Evolutionary conservation across 2,888 invertebrate genomes (phyloP).

Genomic region (Nephrotoma appendiculata): DNA sequence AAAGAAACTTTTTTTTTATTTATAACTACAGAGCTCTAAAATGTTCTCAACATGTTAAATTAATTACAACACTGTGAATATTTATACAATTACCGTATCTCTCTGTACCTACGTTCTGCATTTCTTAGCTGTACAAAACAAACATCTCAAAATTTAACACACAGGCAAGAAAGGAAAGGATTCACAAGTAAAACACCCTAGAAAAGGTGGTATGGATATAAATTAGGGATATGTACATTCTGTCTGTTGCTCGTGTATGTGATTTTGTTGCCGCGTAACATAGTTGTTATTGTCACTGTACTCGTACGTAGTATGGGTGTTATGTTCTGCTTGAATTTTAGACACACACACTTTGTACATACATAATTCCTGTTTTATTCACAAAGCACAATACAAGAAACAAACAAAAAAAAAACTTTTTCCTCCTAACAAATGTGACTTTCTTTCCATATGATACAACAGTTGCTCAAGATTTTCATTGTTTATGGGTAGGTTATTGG

Average conservation of each 20-base stretch:
- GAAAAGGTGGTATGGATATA: not conserved
- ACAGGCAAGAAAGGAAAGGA: not conserved
- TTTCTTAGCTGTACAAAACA: not conserved
- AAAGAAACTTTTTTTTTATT: not conserved
- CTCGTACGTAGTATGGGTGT: not conserved
- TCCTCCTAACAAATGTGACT: not conserved
- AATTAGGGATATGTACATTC: not conserved
- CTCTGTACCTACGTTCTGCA: not conserved
- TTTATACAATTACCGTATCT: not conserved
- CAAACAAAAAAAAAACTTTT: not conserved
- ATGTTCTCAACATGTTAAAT: not conserved
- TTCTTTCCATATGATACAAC: not conserved
- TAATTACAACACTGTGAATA: not conserved
- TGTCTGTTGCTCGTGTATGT: not conserved
- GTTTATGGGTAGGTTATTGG: not conserved
- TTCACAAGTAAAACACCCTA: not conserved
- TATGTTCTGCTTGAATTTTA: not conserved
- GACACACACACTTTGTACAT: not conserved
- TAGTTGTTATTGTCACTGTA: not conserved
- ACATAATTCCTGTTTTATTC: not conserved
- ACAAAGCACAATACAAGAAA: not conserved
- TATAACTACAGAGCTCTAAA: not conserved
- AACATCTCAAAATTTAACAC: not conserved
- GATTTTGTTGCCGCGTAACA: not conserved
- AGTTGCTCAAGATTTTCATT: not conserved